phyloP scores from a whole-genome alignment of 1,140 invertebrate species.

The Euborellia annulipes region DNA sequence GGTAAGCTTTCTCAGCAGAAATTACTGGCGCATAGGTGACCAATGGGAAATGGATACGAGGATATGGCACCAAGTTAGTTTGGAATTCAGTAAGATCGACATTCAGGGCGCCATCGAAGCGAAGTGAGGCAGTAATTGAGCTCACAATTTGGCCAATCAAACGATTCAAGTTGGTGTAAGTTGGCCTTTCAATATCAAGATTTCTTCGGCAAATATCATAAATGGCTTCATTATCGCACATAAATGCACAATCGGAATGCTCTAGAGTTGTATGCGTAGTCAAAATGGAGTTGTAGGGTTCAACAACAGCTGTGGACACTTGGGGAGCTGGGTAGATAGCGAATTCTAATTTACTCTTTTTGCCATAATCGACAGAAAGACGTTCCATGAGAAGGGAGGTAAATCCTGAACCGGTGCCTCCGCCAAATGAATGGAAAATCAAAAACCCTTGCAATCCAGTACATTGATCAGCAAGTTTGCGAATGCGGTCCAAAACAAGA shows the following conservation, averaged over 20 bases:
- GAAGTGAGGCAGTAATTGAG: conserved; percentile 40
- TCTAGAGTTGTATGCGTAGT: conserved; percentile 45
- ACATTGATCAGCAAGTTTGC: conserved; percentile 56
- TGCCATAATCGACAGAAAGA: conserved; percentile 41
- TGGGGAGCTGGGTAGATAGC: conserved; percentile 52
- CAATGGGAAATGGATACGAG: conserved; percentile 36
- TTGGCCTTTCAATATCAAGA: conserved; percentile 37
- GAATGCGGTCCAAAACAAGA: too few species aligned
- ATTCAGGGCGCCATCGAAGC: conserved; percentile 47
- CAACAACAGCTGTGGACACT: conserved; percentile 47
- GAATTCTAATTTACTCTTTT: conserved; percentile 30
- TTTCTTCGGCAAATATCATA: conserved; percentile 45
- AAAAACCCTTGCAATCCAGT: conserved; percentile 61
- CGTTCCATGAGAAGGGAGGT: conserved; percentile 44
- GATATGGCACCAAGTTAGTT: conserved; percentile 40
- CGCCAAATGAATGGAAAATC: conserved; percentile 53
- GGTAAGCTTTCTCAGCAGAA: conserved; percentile 73
- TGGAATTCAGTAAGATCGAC: conserved; percentile 49
- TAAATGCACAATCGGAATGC: conserved; percentile 51
- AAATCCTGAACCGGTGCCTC: conserved; percentile 53
- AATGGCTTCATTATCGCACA: conserved; percentile 46
- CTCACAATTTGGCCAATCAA: conserved; percentile 42
- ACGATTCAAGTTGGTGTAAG: conserved; percentile 34
- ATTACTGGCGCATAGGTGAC: conserved; percentile 72
- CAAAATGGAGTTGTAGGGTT: conserved; percentile 49